Evolutionary conservation across 2,888 invertebrate species (phyloP).

Genomic region (Coremacera marginata): DNA sequence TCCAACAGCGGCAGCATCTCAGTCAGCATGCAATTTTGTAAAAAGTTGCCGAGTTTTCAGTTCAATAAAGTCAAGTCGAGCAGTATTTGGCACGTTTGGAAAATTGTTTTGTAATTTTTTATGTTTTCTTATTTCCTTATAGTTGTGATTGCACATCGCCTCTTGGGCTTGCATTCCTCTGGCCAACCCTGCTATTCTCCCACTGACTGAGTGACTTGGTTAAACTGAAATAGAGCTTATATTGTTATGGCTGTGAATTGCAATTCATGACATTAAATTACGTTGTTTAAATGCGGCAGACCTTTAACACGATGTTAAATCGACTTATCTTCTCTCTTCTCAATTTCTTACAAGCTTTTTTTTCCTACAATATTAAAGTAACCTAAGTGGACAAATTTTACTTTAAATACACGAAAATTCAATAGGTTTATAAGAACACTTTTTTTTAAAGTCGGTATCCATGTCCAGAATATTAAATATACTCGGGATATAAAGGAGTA

Average conservation of each 20-base stretch:
- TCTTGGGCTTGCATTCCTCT: background rate
- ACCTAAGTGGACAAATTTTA: no score
- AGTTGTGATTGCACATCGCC: background rate
- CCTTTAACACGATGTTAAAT: background rate
- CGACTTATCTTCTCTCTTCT: background rate
- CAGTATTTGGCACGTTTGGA: background rate
- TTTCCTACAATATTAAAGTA: no score
- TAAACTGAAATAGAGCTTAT: background rate
- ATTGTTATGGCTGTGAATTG: background rate
- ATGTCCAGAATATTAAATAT: no score
- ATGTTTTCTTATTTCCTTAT: background rate
- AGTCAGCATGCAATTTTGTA: conserved; percentile 24
- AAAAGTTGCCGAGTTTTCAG: conserved; percentile 27
- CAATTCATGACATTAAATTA: conserved; percentile 26
- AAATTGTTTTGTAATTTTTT: background rate
- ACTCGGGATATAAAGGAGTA: no score
- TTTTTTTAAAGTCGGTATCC: no score
- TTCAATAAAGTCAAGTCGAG: conserved; percentile 33
- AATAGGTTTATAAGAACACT: no score
- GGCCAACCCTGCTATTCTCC: background rate
- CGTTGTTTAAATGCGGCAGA: conserved; percentile 14
- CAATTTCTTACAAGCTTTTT: no score
- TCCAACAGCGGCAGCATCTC: background rate
- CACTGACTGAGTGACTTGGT: background rate
- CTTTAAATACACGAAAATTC: no score